Conservation (phyloP, 2,797 vertebrate genomes). For the Anguilla obscura region DNA sequence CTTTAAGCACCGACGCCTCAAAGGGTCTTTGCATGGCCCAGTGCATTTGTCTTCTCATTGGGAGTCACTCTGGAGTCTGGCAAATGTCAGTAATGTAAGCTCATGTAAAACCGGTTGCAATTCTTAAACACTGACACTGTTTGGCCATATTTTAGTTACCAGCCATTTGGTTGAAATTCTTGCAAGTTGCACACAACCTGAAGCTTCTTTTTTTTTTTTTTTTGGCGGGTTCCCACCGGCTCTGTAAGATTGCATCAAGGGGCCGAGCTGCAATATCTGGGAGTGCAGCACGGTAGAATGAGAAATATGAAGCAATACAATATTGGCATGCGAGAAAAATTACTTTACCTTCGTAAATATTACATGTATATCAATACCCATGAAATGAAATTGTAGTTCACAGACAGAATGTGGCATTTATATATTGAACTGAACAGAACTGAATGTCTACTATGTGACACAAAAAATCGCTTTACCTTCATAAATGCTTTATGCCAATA, state of each 20-base stretch:
- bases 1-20: no score
- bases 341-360: not conserved
- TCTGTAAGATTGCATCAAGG: not conserved
- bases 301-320: conserved; percentile 2
- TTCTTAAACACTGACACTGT: not conserved
- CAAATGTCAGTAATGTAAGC: no score
- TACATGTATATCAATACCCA: not conserved
- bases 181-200: not conserved
- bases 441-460: not conserved
- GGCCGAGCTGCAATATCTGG: not conserved
- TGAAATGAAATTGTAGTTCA: not conserved
- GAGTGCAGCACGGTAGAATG: not conserved
- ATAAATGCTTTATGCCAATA: conserved; percentile 6
- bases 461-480: not conserved
- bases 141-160: not conserved
- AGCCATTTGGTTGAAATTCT: not conserved
- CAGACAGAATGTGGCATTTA: not conserved
- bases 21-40: no score
- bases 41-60: no score
- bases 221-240: not conserved
- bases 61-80: no score
- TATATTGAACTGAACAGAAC: not conserved
- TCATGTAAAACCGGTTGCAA: not conserved
- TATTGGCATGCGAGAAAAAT: not conserved
- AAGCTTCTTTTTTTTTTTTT: not conserved